Evolutionary conservation across 2,888 invertebrate genomes (phyloP).

Genomic region (Leptopilina myrica): DNA sequence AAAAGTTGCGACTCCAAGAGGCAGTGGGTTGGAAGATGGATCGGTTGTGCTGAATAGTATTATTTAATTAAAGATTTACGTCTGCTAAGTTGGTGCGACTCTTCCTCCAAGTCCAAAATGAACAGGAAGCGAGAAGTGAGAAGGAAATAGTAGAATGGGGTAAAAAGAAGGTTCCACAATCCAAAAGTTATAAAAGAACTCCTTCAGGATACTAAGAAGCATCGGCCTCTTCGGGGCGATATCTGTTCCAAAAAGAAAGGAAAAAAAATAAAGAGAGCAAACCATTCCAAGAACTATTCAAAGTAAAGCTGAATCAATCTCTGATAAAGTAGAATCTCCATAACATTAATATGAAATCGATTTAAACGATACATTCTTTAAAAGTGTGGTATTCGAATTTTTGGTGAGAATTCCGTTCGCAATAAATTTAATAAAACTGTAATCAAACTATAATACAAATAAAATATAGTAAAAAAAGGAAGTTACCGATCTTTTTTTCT

Average conservation of each 20-base stretch:
- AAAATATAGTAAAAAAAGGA: too few species aligned
- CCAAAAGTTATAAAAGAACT: constrained; percentile 62
- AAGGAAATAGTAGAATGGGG: constrained; percentile 33
- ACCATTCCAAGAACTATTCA: constrained; percentile 47
- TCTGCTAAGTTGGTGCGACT: constrained; percentile 43
- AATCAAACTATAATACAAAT: too few species aligned
- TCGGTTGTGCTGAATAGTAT: constrained; percentile 63
- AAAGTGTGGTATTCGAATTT: too few species aligned
- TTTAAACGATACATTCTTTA: too few species aligned
- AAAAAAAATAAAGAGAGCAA: constrained; percentile 51
- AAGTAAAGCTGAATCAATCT: constrained; percentile 34
- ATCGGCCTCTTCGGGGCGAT: constrained; percentile 40
- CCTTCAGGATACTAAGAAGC: constrained; percentile 57
- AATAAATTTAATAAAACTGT: too few species aligned
- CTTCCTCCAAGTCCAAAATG: constrained; percentile 19
- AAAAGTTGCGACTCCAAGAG: background rate
- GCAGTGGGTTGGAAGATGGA: constrained; percentile 55
- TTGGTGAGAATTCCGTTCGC: too few species aligned
- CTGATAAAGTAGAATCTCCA: too few species aligned
- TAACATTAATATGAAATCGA: too few species aligned
- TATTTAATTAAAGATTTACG: constrained; percentile 67
- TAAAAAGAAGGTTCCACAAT: constrained; percentile 51
- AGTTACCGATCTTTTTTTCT: too few species aligned
- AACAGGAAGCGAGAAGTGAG: constrained; percentile 12
- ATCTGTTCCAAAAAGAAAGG: background rate